Conservation (phyloP, 2,797 vertebrate species). For the Myiothlypis chrysogaster region DNA sequence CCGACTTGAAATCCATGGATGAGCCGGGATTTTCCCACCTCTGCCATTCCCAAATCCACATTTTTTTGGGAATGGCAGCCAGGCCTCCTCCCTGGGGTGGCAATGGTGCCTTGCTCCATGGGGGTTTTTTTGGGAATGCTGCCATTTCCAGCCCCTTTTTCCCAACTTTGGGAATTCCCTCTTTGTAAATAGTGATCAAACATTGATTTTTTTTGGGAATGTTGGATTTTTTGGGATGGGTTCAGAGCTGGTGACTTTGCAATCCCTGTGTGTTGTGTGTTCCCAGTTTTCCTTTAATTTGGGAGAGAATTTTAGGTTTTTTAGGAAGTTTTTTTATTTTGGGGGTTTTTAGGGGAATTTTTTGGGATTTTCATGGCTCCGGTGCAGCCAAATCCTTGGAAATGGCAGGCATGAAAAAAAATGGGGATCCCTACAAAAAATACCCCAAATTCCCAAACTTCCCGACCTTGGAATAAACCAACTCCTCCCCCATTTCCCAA, state of each 20-base stretch:
- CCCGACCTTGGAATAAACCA: not conserved
- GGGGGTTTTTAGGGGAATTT: not conserved
- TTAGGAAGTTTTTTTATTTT: not conserved
- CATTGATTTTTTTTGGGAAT: not conserved
- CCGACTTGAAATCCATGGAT: not conserved
- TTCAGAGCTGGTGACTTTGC: not conserved
- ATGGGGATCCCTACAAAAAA: constrained; percentile 45
- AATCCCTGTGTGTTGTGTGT: not conserved
- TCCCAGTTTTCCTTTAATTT: not conserved
- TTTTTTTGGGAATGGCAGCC: not conserved
- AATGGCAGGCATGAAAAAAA: constrained; percentile 82
- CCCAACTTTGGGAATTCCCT: not conserved
- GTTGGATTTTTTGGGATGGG: not conserved
- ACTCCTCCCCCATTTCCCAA: not conserved
- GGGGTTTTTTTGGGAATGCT: not conserved
- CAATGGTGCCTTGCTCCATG: not conserved
- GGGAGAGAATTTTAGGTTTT: not conserved
- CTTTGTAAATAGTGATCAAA: not conserved
- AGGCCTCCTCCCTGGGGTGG: not conserved
- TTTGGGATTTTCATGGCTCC: not conserved
- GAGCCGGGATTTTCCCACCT: not conserved
- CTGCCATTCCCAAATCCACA: not conserved
- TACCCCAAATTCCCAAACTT: not conserved
- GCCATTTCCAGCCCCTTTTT: not conserved
- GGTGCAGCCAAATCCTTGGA: constrained; percentile 71